Base-by-base conservation (phyloP, 2,888 invertebrate species). In the Amphipoea oculea region DNA sequence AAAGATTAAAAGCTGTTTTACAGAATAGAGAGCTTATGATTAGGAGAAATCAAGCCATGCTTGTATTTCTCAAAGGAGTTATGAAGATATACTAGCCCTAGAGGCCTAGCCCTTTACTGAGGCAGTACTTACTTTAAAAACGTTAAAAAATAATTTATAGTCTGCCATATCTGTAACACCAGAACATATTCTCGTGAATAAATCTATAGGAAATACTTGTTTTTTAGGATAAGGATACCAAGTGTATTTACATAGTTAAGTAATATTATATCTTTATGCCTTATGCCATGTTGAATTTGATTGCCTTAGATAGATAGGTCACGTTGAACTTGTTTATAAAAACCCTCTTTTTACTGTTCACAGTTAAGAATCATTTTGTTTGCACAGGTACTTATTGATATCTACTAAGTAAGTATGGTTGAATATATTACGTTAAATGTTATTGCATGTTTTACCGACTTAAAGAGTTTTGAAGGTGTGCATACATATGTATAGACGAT, bases 291-390 rank as follows among this genome's bases (percentile, higher is more conserved):
- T 63, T 57, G 69, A 76, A 40, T 82, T 70, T 72, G 78, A 89
- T 84, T 84, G 48, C 57, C 36, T 79, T 14, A 73, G 6, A 78
- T 45, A 76, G 89, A 89, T 88, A 88, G 82, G 60, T 73, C 88
- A 88, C 89, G 86, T 88, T 79, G 36, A n/a, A 48, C 71, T 74
- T 77, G 40, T 6, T 29, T 57, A 40, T 23, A 63, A 20, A 60
- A 65, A 42, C 42, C 62, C 76, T 42, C n/a, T 81, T 23, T 76
- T 67, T 63, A 62, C 36, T 36, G 69, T 63, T 54, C 40, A 82
- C 45, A 62, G 36, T 60, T 82, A 82, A 42, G 42, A 4, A 12
- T 51, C 11, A 36, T 79, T 74, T 51, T 62, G n/a, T 6, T 76
- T 76, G 40, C 17, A 67, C 20, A 23, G 40, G 36, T 67, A n/a